Evolutionary conservation across 1,140 invertebrate genomes (phyloP).

Genomic region (Musca domestica): DNA sequence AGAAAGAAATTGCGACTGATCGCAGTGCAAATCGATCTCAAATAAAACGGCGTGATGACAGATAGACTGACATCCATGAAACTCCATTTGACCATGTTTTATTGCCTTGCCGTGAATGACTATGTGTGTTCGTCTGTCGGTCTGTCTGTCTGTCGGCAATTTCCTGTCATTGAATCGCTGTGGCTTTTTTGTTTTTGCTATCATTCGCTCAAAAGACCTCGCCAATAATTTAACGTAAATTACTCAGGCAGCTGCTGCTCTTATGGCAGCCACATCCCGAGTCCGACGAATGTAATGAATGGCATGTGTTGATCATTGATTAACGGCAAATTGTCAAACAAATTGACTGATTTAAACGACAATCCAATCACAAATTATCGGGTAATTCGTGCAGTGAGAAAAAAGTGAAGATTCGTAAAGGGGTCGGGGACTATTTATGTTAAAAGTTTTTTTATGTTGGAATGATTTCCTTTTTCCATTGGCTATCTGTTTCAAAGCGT

Average conservation of each 20-base stretch:
- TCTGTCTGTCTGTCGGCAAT: conserved; percentile 7
- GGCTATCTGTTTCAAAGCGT: too few species aligned
- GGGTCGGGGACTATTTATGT: too few species aligned
- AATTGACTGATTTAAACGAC: conserved; percentile 24
- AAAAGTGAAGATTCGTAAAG: too few species aligned
- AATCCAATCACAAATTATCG: conserved; percentile 1
- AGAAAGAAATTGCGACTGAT: not conserved
- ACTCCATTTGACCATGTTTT: not conserved
- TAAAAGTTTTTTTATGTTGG: too few species aligned
- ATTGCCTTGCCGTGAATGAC: too few species aligned
- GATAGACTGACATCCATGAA: not conserved
- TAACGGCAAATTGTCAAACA: conserved; percentile 27
- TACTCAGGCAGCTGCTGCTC: too few species aligned
- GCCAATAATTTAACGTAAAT: not conserved
- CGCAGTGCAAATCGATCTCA: not conserved
- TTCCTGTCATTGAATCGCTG: not conserved
- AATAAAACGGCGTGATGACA: not conserved
- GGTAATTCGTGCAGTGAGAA: too few species aligned
- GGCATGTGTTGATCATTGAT: conserved; percentile 26
- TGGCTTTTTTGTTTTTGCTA: conserved; percentile 4
- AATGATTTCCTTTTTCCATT: too few species aligned
- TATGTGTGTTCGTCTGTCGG: not conserved
- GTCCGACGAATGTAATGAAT: conserved; percentile 22
- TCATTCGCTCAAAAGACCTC: not conserved
- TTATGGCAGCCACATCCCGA: not conserved